Evolutionary conservation across 2,113 vertebrate genomes (phyloP).

Genomic region (Salvelinus sp.): DNA sequence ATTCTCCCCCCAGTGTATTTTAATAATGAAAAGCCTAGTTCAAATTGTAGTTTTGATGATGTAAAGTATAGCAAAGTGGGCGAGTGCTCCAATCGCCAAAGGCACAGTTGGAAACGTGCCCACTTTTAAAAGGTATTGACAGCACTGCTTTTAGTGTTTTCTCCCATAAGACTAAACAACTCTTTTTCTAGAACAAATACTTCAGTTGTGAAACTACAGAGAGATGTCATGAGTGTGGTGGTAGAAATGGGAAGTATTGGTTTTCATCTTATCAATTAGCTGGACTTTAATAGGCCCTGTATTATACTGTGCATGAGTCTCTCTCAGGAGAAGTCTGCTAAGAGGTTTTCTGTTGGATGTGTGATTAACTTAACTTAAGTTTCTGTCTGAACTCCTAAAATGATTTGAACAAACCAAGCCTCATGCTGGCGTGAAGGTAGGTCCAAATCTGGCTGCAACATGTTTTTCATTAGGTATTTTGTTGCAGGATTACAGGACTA

Average conservation of each 20-base stretch:
- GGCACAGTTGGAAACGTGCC: not conserved
- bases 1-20: too few relatives aligned
- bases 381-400: too few relatives aligned
- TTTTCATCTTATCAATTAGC: not conserved
- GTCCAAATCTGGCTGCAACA: too few relatives aligned
- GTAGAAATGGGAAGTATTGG: not conserved
- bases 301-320: not conserved
- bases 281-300: not conserved
- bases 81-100: not conserved
- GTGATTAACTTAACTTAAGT: too few relatives aligned
- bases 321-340: too few relatives aligned
- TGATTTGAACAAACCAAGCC: too few relatives aligned
- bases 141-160: not conserved
- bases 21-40: too few relatives aligned
- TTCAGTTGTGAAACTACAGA: not conserved
- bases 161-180: not conserved
- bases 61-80: not conserved
- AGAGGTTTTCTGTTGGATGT: too few relatives aligned
- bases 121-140: not conserved
- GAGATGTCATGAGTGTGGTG: not conserved
- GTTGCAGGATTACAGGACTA: too few relatives aligned
- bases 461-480: too few relatives aligned
- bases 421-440: too few relatives aligned
- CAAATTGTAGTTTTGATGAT: not conserved
- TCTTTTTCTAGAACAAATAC: not conserved